Evolutionary conservation across 2,113 vertebrate genomes (phyloP).

Genomic region (Melanerpes aurifrons): DNA sequence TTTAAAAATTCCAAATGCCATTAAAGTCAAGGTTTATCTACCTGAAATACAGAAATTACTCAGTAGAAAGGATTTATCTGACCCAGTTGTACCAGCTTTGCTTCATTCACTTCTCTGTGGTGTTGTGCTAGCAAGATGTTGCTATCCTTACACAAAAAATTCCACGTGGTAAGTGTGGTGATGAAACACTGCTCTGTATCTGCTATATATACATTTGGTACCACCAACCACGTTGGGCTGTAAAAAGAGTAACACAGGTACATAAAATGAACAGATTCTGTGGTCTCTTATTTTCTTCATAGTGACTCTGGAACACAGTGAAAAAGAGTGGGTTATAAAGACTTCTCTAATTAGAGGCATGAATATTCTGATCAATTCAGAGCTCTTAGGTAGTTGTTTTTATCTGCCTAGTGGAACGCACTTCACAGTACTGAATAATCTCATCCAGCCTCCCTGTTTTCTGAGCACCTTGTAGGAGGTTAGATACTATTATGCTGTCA

Average conservation of each 20-base stretch:
- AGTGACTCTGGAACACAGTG: background rate
- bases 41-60: slow-evolving; percentile 4
- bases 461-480: slow-evolving; percentile 42
- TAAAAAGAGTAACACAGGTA: background rate
- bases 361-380: slow-evolving; percentile 32
- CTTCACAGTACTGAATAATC: slow-evolving; percentile 28
- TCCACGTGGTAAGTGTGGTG: background rate
- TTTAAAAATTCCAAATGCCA: slow-evolving; percentile 16
- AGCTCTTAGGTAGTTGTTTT: slow-evolving; percentile 27
- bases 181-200: background rate
- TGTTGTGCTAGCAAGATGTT: background rate
- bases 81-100: background rate
- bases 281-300: background rate
- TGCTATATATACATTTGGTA: background rate
- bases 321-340: background rate
- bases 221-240: background rate
- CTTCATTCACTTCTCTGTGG: background rate
- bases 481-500: slow-evolving; percentile 45
- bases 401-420: slow-evolving; percentile 29
- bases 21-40: background rate
- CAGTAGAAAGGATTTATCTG: background rate
- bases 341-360: slow-evolving; percentile 34
- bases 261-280: background rate
- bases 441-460: slow-evolving; percentile 22
- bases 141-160: background rate